Evolutionary conservation across 2,113 vertebrate species (phyloP), one percentile per base, ranked within the genome.

Genomic region (Dipodomys spectabilis): DNA sequence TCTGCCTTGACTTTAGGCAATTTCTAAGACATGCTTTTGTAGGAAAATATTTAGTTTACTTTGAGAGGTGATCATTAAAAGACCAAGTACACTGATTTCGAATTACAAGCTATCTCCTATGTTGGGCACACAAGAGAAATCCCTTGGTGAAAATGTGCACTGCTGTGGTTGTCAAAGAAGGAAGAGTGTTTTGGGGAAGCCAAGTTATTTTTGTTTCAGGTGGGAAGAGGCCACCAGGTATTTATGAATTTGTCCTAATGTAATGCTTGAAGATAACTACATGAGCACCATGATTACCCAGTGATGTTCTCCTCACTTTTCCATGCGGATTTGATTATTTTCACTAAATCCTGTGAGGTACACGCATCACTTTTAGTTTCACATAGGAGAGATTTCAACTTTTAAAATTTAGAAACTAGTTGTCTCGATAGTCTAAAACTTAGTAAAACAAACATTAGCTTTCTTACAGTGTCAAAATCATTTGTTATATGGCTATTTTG

Each of bases 41-140:
- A 74, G 30, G 39, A 86, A 95, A 90, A 94, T 13, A 82, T 44
- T 71, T 77, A 65, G 65, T 78, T 93, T 93, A 32, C 49, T 53
- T 57, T 18, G 30, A 95, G 65, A 88, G 25, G 87, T 64, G 44
- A 44, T 32, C 88, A 82, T 79, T 53, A 91, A 88, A 64, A 84
- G 74, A 49, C 22, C 30, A 82, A 77, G 62, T 68, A 78, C n/a
- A 25, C 49, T 28, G 30, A 90, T 87, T 92, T 69, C 89, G 57
- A 92, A 75, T 45, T 78, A 75, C 25, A 83, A 32, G 16, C 30
- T 83, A 8, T 81, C 53, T 45, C 60, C 67, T 32, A 53, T 18
- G 16, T 3, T 69, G 73, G 73, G 23, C 7, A 68, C 10, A 88
- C 28, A 60, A 5, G 16, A 79, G 32, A 93, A 69, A 88, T 86